Percentiles rank a stretch among this genome's conserved stretches.
Evolutionary conservation across 2,113 vertebrate species (phyloP).

Genomic region (Malurus melanocephalus): DNA sequence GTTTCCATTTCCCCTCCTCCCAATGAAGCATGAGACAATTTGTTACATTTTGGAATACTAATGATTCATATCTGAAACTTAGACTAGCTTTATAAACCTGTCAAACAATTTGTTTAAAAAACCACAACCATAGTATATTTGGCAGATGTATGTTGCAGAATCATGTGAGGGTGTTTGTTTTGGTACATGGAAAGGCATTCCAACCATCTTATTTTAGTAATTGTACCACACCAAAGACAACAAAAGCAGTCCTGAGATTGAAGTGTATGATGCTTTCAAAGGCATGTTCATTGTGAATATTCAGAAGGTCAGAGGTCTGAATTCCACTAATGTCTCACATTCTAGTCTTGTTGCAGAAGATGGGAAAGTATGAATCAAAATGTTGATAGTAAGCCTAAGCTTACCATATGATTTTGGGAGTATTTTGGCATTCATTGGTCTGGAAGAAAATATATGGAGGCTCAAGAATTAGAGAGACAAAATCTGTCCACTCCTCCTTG

Average conservation of each 20-base stretch:
- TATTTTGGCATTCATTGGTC: not conserved
- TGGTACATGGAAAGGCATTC: conserved; percentile 31
- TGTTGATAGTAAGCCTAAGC: not conserved
- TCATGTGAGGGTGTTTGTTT: not conserved
- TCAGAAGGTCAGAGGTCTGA: conserved; percentile 41
- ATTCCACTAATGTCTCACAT: conserved; percentile 55
- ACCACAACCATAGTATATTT: not conserved
- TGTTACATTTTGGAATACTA: not conserved
- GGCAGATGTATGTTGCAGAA: not conserved
- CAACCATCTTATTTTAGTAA: conserved; percentile 51
- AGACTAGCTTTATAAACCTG: not conserved
- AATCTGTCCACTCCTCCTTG: not conserved
- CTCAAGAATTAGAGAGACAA: not conserved
- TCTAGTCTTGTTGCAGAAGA: conserved; percentile 39
- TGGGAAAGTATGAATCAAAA: conserved; percentile 53
- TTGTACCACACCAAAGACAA: conserved; percentile 22
- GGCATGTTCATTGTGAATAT: conserved; percentile 34
- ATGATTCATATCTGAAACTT: not conserved
- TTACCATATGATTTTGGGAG: not conserved
- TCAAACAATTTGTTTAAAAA: conserved; percentile 1
- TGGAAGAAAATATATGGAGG: not conserved
- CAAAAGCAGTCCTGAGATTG: conserved; percentile 37
- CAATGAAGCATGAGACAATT: not conserved
- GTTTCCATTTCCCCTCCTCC: not conserved
- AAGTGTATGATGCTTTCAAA: conserved; percentile 29